Conservation (phyloP, 2,113 vertebrate species). For the Trichechus manatus region DNA sequence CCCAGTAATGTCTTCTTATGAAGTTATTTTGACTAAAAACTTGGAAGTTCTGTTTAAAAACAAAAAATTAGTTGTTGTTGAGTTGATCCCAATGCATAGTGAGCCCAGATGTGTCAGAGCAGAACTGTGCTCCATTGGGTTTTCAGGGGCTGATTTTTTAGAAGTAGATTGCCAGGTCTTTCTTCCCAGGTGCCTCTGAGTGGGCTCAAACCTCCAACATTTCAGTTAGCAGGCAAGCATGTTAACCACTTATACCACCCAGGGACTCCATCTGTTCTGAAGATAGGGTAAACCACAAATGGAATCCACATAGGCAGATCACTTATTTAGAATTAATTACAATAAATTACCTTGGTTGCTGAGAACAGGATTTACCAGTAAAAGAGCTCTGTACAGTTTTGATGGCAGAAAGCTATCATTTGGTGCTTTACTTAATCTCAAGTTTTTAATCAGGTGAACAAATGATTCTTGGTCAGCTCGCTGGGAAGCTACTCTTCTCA, state of each 20-base stretch:
- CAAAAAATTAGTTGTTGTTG: neutral
- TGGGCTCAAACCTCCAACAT: neutral
- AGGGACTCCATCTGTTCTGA: neutral
- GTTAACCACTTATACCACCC: neutral
- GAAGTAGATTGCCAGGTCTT: neutral
- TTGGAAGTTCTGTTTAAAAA: neutral
- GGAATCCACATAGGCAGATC: neutral
- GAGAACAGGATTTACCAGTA: neutral
- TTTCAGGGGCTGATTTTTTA: neutral
- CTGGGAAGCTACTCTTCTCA: constrained; percentile 44
- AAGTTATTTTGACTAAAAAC: constrained; percentile 10
- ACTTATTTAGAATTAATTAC: constrained; percentile 23
- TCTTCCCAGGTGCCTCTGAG: neutral
- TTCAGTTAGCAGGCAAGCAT: too few species aligned
- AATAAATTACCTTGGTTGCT: neutral
- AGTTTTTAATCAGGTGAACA: constrained; percentile 30
- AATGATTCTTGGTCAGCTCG: neutral
- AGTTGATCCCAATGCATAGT: neutral
- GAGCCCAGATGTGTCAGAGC: neutral
- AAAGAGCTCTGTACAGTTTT: neutral
- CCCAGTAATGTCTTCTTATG: neutral
- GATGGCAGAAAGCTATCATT: neutral
- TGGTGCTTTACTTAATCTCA: neutral
- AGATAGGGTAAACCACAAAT: neutral
- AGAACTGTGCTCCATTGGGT: neutral